phyloP scores from a whole-genome alignment of 2,113 vertebrate genomes.

The Pogona vitticeps region DNA sequence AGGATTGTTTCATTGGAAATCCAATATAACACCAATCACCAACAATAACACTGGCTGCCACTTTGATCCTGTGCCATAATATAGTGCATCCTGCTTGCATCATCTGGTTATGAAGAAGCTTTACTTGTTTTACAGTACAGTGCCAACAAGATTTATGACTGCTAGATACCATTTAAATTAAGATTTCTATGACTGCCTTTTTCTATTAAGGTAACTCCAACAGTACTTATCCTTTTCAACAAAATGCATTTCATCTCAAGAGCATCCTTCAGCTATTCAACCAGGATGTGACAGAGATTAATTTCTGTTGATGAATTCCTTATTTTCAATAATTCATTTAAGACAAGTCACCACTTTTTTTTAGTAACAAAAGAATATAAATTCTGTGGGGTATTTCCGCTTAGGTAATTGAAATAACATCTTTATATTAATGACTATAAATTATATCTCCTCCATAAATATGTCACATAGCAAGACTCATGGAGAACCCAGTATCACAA shows the following conservation, averaged over 20 bases:
- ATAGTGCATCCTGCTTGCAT: constrained; percentile 12
- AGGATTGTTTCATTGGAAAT: not conserved
- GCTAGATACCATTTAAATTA: constrained; percentile 75
- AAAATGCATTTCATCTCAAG: constrained; percentile 69
- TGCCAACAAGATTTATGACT: constrained; percentile 79
- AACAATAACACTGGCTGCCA: constrained; percentile 6
- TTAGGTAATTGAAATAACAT: constrained; percentile 76
- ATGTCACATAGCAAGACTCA: constrained; percentile 57
- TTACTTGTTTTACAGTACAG: constrained; percentile 58
- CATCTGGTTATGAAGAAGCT: constrained; percentile 67
- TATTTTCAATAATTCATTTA: constrained; percentile 77
- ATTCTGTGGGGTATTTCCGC: constrained; percentile 69
- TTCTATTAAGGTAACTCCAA: constrained; percentile 77
- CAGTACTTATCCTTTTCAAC: constrained; percentile 74
- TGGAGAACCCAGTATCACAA: constrained; percentile 25
- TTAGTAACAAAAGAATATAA: constrained; percentile 75
- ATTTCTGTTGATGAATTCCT: constrained; percentile 73
- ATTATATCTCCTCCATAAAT: constrained; percentile 68
- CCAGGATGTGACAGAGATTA: constrained; percentile 74
- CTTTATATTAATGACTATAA: constrained; percentile 73
- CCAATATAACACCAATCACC: constrained; percentile 11
- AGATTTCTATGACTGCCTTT: constrained; percentile 82
- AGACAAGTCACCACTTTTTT: constrained; percentile 62
- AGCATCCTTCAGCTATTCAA: constrained; percentile 52
- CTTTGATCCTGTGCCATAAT: not conserved